Evolutionary conservation across 2,797 vertebrate species (phyloP).

Genomic region (Steatocranus sp.): DNA sequence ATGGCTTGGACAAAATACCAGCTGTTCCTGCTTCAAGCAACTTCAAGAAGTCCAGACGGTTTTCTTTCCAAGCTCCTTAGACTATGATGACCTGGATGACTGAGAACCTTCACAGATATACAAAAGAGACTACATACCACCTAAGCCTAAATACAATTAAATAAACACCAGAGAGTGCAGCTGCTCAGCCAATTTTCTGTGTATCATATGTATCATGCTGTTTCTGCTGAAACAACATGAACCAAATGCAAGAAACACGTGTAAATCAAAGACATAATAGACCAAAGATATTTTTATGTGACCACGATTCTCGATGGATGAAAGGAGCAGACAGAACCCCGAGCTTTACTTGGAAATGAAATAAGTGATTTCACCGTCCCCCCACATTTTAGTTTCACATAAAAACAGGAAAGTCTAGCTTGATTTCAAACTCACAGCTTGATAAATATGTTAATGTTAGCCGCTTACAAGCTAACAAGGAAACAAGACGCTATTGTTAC

Average conservation of each 20-base stretch:
- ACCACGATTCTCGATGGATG: background rate
- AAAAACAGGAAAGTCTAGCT: background rate
- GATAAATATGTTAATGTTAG: background rate
- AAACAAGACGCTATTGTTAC: background rate
- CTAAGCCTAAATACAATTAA: background rate
- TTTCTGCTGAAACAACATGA: background rate
- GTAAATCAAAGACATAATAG: background rate
- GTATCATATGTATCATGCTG: background rate
- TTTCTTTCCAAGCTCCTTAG: background rate
- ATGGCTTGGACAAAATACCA: too few relatives aligned
- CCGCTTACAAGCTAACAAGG: background rate
- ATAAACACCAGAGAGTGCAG: background rate
- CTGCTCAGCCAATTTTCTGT: background rate
- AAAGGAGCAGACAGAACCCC: background rate
- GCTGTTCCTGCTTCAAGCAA: background rate
- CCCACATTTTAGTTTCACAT: background rate
- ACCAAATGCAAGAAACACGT: background rate
- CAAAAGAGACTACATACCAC: background rate
- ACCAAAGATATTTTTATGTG: background rate
- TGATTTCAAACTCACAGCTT: background rate
- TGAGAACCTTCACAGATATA: background rate
- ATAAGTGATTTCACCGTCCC: background rate
- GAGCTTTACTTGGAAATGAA: background rate
- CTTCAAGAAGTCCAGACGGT: background rate
- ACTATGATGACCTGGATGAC: background rate